Base-by-base conservation (phyloP, 2,797 vertebrate species). In the Percopsis omiscomaycus region DNA sequence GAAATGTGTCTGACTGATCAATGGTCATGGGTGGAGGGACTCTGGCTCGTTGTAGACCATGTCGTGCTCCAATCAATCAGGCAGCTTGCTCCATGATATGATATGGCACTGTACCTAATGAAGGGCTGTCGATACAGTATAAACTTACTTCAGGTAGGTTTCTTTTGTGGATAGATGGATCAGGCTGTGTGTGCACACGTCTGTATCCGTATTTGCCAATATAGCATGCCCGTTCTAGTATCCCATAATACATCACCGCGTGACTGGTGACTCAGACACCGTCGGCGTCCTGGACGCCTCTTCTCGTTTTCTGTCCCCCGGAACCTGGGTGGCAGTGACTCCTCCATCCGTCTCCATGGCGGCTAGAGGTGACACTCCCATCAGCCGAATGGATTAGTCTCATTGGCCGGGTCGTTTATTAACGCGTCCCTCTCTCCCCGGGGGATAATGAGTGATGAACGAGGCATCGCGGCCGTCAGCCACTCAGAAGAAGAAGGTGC, bases 361-460 rank as follows among this genome's bases (percentile, higher is more conserved):
- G 78, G 67, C 81, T 89, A 87, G 88, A 92, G 91, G 90, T 91
- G 92, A 92, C 91, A 90, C 85, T 78, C 37, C 82, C 86, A 82
- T 90, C 90, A 86, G 83, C 81, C 79, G 80, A 90, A 92, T 89
- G 86, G 89, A 91, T 92, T 80, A 84, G 84, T 86, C 89, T 92
- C 74, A 86, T 90, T 90, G 89, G 86, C 75, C 64, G 78, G 76
- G 78, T 92, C 91, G 91, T 92, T 90, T 91, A 92, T 92, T 84
- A 90, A 37, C 37, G 37, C 37, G 89, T 90, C 89, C 88, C 81
- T 84, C 81, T 77, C 84, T 84, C 88, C 80, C 79, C 60, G 55
- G 60, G 80, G 84, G 77, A 89, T 91, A 91, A 92, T 91, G 86
- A 87, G 84, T 89, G 91, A 92, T 89, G 77, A 88, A 92, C 92